Evolutionary conservation across 64 coral and sea anemone genomes (phyloP).

Genomic region (Cladopsammia gracilis): DNA sequence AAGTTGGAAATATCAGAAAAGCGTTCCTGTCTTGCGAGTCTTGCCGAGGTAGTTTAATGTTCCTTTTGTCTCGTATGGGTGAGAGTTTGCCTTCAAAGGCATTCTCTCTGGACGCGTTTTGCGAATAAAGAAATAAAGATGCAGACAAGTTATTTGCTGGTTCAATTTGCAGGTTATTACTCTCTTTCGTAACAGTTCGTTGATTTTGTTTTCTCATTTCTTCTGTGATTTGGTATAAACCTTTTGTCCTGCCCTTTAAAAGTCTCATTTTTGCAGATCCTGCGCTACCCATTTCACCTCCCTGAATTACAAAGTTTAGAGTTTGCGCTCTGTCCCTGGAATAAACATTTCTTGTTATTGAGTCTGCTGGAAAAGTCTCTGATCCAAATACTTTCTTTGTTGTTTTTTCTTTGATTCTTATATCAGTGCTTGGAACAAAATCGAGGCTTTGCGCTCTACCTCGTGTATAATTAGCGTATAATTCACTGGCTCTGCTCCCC

Average conservation of each 20-base stretch:
- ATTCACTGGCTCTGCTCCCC: not conserved
- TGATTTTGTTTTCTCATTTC: not conserved
- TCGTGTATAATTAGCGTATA: not conserved
- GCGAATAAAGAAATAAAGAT: not conserved
- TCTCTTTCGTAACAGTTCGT: not conserved
- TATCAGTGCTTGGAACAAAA: not conserved
- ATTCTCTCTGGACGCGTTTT: not conserved
- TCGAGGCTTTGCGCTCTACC: conserved; percentile 14
- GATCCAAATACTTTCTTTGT: too few species aligned
- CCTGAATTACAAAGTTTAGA: not conserved
- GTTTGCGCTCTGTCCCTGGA: not conserved
- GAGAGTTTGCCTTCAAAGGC: not conserved
- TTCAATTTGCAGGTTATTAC: not conserved
- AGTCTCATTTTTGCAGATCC: not conserved
- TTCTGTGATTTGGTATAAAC: not conserved
- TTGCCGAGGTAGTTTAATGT: not conserved
- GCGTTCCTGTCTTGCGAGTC: not conserved
- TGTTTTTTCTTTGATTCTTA: not conserved
- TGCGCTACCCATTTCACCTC: not conserved
- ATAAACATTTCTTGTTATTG: not conserved
- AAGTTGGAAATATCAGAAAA: not conserved
- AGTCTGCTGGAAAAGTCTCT: not conserved
- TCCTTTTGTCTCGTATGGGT: not conserved
- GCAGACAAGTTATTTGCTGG: not conserved
- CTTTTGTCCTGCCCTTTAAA: not conserved